Base-by-base conservation (phyloP, 2,113 vertebrate genomes). In the Plectropomus leopardus region DNA sequence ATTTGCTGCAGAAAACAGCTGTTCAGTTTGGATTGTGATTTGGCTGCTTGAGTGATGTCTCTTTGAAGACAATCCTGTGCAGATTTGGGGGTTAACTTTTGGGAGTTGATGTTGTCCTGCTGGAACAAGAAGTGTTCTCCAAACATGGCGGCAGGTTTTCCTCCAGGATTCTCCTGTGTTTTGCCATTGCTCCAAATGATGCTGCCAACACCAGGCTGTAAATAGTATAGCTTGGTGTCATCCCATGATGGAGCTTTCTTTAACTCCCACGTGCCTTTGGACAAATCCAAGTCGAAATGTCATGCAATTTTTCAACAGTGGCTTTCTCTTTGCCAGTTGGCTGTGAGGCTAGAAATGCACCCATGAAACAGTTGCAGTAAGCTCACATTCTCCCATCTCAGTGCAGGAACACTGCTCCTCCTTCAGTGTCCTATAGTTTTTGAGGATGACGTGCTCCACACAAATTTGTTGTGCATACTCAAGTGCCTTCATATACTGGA, bases 251-350 rank as follows among this genome's bases (percentile, higher is more conserved):
- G 0, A 47, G 45, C 14, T 70, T 45, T 72, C 36, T 47, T 72
- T 65, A 14, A 36, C 50, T 67, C 3, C 23, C 42, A 73, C n/a
- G 15, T 67, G 34, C 24, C 26, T 70, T 24, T 26, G 28, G 28
- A 40, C 15, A 78, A 63, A 67, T 67, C n/a, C 23, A 17, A 32
- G 54, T 36, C 21, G 32, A 78, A 54, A 82, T 65, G 32, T 76
- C 16, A 70, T 42, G 32, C 13, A 7, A 48, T 63, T 64, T 58
- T 59, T 65, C 42, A 40, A 28, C n/a, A 65, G 68, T 48, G 26
- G 67, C 21, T 28, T 71, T 79, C 19, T 78, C 51, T 71, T 55
- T 45, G 32, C 10, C 34, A 61, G 55, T 60, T 51, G 26, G 15
- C 26, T 10, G 1, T 64, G 53, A 55, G 45, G 40, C 7, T 55